Evolutionary conservation across 1,140 invertebrate species (phyloP).

Genomic region (Neotoxoptera formosana): DNA sequence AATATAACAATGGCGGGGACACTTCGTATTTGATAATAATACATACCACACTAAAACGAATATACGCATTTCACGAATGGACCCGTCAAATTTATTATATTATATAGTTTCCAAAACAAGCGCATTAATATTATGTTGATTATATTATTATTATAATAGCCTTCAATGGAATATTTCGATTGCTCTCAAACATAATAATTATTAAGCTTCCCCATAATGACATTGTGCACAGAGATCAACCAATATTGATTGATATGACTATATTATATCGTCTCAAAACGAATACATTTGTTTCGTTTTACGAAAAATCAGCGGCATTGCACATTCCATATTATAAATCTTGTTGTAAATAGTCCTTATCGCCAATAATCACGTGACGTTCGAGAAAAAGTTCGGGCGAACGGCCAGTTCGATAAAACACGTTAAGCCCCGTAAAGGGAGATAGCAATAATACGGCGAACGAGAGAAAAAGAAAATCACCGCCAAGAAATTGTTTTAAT

Average conservation of each 20-base stretch:
- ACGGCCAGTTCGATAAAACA: slow-evolving; percentile 3
- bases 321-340: neutral
- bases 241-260: neutral
- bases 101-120: neutral
- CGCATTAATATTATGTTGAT: slow-evolving; percentile 13
- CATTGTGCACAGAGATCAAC: neutral
- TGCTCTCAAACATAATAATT: neutral
- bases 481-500: slow-evolving; percentile 47
- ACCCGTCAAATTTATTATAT: neutral
- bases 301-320: neutral
- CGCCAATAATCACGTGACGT: neutral
- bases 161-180: neutral
- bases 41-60: neutral
- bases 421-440: slow-evolving; percentile 4
- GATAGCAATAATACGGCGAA: neutral
- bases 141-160: neutral
- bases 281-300: neutral
- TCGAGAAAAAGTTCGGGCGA: neutral
- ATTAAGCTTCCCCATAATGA: neutral
- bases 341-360: neutral
- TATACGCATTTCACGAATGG: neutral
- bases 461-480: slow-evolving; percentile 34
- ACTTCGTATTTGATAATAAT: neutral
- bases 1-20: neutral
- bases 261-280: neutral